Base-by-base conservation (phyloP, 2,888 invertebrate species). In the Seira sanloemensis region DNA sequence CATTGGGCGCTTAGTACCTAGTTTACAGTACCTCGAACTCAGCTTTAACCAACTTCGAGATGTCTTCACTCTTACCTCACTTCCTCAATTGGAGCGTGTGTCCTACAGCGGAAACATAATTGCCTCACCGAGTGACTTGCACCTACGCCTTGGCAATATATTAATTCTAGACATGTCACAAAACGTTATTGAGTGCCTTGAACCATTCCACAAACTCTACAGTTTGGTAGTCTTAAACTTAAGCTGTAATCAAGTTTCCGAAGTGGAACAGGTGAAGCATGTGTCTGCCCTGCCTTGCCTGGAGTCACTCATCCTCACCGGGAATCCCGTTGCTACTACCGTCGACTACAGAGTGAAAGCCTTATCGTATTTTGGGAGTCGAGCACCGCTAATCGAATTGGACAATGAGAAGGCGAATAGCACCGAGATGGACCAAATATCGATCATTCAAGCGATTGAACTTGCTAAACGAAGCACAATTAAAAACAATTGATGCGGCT, bases 321-420 rank as follows among this genome's bases (percentile, higher is more conserved):
- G 97, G 0, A 98, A 98, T 92, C 96, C 96, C 18, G 95, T 98
- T 0, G 96, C 97, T 0, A 94, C 95, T 0, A 93, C 94, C 76
- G 94, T 95, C 90, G 98, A 98, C 92, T 98, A 98, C 90, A 93
- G 98, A 90, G 95, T 97, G 0, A 96, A 96, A 90, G 96, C 97
- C 1, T 92, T 98, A 88, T 96, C 97, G 90, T 94, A 96, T 89
- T 98, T 98, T 90, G 95, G 96, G 71, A 94, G 94, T 67, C 93
- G 97, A 86, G 96, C 97, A 89, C 92, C 93, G 16, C 96, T 97
- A 91, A 94, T 98, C 50, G 95, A 94, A 90, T 91, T 98, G 84
- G 98, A 99, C 90, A 97, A 96, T 90, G 96, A 97, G 90, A 95
- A 94, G 88, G 95, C 97, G 0, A 95, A 96, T 12, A 95, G 95